These are phyloP conservation scores for Gymnoscelis rufifasciata DNA, from an alignment of 2,888 invertebrate genomes.

Conservation along the genomic window DNA sequence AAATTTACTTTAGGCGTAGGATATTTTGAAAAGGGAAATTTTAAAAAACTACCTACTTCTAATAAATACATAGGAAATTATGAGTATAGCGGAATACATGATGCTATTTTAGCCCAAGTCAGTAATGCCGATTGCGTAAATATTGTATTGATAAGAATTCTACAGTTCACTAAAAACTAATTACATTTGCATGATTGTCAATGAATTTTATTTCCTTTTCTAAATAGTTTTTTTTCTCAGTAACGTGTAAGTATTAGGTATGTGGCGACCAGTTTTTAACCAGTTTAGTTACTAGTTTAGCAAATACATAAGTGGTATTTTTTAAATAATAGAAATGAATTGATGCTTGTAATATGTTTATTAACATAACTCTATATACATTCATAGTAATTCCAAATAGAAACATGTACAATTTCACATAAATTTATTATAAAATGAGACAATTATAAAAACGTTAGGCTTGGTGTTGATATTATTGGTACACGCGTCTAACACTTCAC, in stretches of 20 bases:
- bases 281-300: not conserved
- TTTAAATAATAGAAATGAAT: constrained; percentile 39
- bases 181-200: not conserved
- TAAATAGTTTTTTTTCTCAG: no score
- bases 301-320: no score
- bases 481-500: constrained; percentile 34
- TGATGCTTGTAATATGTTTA: constrained; percentile 73
- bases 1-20: not conserved
- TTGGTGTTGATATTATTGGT: constrained; percentile 60
- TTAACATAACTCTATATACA: constrained; percentile 77
- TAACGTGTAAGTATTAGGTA: no score
- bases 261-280: no score
- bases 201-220: no score
- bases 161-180: constrained; percentile 12
- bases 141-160: constrained; percentile 17
- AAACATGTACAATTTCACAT: constrained; percentile 67
- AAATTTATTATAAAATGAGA: constrained; percentile 66
- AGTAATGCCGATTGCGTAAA: not conserved
- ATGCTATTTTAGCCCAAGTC: constrained; percentile 3
- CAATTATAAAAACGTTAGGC: constrained; percentile 59
- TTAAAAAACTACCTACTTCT: not conserved
- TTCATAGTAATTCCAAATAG: constrained; percentile 74
- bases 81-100: constrained; percentile 7
- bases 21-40: no score
- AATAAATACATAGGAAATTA: no score